Conservation (phyloP, 2,113 vertebrate genomes). For the Tapirus terrestris region DNA sequence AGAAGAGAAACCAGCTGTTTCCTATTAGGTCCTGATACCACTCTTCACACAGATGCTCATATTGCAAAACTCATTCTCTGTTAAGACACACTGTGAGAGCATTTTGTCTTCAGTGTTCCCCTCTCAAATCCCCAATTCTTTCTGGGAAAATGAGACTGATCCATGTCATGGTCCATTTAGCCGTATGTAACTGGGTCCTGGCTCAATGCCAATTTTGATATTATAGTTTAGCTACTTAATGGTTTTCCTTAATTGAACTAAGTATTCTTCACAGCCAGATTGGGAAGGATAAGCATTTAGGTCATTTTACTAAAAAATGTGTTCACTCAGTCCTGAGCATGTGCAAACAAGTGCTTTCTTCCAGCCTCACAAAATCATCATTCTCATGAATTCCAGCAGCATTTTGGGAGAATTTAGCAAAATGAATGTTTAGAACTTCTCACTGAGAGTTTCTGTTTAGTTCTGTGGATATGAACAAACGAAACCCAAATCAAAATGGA, state of each 20-base stretch:
- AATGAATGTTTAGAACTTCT: background rate
- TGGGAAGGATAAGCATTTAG: background rate
- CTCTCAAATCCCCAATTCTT: constrained; percentile 36
- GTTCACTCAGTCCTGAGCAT: background rate
- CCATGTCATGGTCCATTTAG: constrained; percentile 2
- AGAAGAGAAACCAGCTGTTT: constrained; percentile 79
- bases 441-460: background rate
- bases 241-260: background rate
- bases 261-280: background rate
- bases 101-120: constrained; percentile 57
- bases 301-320: background rate
- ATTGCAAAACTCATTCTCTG: constrained; percentile 77
- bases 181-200: background rate
- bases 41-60: constrained; percentile 60
- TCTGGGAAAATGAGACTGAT: constrained; percentile 51
- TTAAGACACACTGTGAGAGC: background rate
- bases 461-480: too few species aligned
- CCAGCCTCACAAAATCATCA: background rate
- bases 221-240: background rate
- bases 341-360: background rate
- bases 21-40: constrained; percentile 72
- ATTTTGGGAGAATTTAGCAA: background rate
- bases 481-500: too few species aligned
- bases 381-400: background rate
- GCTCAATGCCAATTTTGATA: background rate